phyloP scores from a whole-genome alignment of 1,140 invertebrate species.

The Amphibalanus amphitrite region DNA sequence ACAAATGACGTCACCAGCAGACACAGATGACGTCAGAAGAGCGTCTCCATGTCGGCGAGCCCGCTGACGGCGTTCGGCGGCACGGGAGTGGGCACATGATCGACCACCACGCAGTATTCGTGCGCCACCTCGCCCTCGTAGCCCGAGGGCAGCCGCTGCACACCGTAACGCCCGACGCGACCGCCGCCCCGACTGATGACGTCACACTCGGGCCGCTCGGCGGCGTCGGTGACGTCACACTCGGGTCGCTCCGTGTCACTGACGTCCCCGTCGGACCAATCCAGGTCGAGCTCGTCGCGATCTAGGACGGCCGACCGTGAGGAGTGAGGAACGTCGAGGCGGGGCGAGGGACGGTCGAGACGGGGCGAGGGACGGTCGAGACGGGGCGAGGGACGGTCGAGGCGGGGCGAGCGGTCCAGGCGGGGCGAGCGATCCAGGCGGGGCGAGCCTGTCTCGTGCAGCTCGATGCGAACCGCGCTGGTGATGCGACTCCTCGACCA shows the following conservation, averaged over 20 bases:
- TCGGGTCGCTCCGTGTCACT: background rate
- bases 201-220: background rate
- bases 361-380: too few species aligned
- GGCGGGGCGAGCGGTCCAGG: too few species aligned
- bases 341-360: too few species aligned
- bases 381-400: too few species aligned
- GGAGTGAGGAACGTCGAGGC: background rate
- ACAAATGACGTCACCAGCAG: too few species aligned
- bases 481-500: background rate
- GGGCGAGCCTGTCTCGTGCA: background rate
- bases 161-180: background rate
- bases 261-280: background rate
- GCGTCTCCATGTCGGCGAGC: background rate
- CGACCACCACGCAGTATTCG: background rate
- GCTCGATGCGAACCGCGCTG: background rate
- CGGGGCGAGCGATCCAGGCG: background rate
- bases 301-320: background rate
- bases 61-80: too few species aligned
- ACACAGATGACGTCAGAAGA: background rate
- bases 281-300: background rate
- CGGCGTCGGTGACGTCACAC: background rate
- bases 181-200: background rate
- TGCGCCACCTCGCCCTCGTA: constrained; percentile 3
- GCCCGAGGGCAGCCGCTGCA: background rate
- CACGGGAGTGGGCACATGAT: background rate